These are phyloP conservation scores for Eptatretus atami DNA, from an alignment of 2,797 vertebrate species.

Conservation along the genomic window DNA sequence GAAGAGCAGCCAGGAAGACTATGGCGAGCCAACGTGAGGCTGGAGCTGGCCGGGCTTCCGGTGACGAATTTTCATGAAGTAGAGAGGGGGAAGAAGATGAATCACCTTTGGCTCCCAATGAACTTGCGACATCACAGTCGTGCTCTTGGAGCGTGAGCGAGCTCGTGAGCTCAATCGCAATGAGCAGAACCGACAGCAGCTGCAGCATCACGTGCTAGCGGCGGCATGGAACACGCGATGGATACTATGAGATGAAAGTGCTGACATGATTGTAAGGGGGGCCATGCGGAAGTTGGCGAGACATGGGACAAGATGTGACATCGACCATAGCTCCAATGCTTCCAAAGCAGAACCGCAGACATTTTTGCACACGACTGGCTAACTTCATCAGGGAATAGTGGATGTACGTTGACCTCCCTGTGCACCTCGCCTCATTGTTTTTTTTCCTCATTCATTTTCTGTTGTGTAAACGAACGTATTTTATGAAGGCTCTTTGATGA, in stretches of 20 bases:
- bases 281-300: constrained; percentile 2
- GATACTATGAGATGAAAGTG: constrained; percentile 8
- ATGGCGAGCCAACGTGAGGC: constrained; percentile 19
- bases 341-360: too few species aligned
- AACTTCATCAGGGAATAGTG: too few species aligned
- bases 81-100: constrained; percentile 11
- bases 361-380: too few species aligned
- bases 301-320: constrained; percentile 2
- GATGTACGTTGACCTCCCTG: too few species aligned
- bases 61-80: constrained; percentile 40
- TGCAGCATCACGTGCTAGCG: constrained; percentile 38
- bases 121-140: constrained; percentile 9
- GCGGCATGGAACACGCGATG: constrained; percentile 34
- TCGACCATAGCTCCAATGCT: background rate
- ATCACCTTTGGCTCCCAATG: background rate
- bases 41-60: constrained; percentile 14
- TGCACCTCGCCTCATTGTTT: too few species aligned
- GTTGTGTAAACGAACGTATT: too few species aligned
- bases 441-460: too few species aligned
- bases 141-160: constrained; percentile 12
- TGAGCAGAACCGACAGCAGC: constrained; percentile 24
- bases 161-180: constrained; percentile 17
- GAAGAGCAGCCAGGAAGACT: constrained; percentile 24
- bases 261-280: constrained; percentile 6
- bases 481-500: too few species aligned